These are phyloP conservation scores for Pipistrellus pygmaeus DNA, from an alignment of 2,797 vertebrate genomes.

Conservation along the genomic window DNA sequence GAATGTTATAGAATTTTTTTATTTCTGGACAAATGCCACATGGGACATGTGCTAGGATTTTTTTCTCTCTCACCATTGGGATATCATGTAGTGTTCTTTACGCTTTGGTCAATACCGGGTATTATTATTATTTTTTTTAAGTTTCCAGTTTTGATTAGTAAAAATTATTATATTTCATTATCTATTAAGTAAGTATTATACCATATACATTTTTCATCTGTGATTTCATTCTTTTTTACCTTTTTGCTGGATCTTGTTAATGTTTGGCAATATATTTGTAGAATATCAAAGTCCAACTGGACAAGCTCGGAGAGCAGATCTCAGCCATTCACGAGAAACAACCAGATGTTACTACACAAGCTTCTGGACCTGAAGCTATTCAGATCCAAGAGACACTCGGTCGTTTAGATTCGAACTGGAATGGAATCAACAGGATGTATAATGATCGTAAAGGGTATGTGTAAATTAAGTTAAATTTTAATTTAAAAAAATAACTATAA, in stretches of 20 bases:
- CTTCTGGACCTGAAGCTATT: slow-evolving; percentile 92
- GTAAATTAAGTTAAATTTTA: background rate
- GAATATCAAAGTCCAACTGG: slow-evolving; percentile 94
- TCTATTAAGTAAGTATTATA: background rate
- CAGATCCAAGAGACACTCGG: slow-evolving; percentile 93
- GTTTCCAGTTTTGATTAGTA: background rate
- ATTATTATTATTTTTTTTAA: background rate
- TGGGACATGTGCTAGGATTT: background rate
- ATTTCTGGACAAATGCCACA: background rate
- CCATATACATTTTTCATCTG: background rate
- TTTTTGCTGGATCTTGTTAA: slow-evolving; percentile 36
- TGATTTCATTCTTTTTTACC: slow-evolving; percentile 10
- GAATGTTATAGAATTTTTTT: slow-evolving; percentile 29
- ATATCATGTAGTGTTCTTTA: background rate
- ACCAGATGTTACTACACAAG: slow-evolving; percentile 91
- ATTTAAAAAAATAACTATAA: background rate
- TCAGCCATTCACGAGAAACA: slow-evolving; percentile 93
- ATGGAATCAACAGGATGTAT: slow-evolving; percentile 95
- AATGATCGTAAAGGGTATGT: slow-evolving; percentile 94
- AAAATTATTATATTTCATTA: background rate
- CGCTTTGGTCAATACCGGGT: background rate
- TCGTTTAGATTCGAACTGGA: slow-evolving; percentile 96
- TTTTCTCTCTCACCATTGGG: background rate
- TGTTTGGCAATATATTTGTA: slow-evolving; percentile 80
- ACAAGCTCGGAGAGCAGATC: slow-evolving; percentile 93